A percentile compares a stretch with the other conserved stretches of the same genome.
phyloP scores from a whole-genome alignment of 2,113 vertebrate species.

The Neolamprologus caudopunctatus region DNA sequence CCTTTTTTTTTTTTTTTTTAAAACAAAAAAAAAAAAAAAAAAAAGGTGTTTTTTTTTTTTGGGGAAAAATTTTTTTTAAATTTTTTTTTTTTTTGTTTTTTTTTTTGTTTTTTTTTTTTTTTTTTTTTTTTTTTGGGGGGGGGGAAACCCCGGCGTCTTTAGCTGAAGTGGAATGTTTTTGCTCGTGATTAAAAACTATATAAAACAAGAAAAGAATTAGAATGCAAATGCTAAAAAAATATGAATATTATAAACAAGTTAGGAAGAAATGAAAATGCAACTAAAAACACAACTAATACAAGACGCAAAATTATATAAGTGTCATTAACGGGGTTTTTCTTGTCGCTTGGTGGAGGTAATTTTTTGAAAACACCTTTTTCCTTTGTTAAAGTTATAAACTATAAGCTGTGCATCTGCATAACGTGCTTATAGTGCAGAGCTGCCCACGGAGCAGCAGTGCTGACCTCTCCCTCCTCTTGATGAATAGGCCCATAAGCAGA shows the following conservation, averaged over 20 bases:
- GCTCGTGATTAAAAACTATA: not conserved
- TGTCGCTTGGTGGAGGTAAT: not conserved
- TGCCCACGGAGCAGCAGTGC: constrained; percentile 44
- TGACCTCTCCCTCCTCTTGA: constrained; percentile 77
- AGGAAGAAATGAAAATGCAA: not conserved
- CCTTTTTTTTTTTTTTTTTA: no score
- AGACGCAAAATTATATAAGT: not conserved
- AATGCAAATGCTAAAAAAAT: not conserved
- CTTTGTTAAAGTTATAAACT: not conserved
- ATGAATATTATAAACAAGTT: not conserved
- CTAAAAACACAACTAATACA: not conserved
- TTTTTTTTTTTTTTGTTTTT: no score
- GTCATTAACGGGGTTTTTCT: not conserved
- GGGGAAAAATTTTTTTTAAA: no score
- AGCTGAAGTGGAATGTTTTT: not conserved
- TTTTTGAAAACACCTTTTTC: not conserved
- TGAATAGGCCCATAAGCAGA: constrained; percentile 72
- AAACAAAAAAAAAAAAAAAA: no score
- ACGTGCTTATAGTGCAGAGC: constrained; percentile 29
- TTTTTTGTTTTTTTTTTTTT: no score
- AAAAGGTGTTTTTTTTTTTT: no score
- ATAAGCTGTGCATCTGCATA: constrained; percentile 32
- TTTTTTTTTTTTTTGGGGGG: rapidly evolving
- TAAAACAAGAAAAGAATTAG: not conserved
- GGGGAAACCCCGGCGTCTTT: not conserved